Evolutionary conservation across 1,140 invertebrate species (phyloP).

Genomic region (Sesamia nonagrioides): DNA sequence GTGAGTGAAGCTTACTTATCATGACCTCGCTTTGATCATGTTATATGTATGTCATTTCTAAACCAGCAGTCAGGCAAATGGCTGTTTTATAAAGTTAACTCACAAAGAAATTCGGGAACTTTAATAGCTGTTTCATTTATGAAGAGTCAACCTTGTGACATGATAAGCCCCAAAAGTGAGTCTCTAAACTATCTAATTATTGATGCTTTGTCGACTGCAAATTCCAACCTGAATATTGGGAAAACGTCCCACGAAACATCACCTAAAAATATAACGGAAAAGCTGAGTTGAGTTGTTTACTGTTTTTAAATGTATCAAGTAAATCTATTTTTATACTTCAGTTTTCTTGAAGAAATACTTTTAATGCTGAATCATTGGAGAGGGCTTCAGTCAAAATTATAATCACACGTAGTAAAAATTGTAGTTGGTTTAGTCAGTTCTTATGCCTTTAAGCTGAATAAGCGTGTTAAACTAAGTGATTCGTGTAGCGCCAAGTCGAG

Average conservation of each 20-base stretch:
- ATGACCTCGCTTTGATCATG: neutral
- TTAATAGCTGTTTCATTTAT: neutral
- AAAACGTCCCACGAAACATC: neutral
- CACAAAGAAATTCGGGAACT: too few species aligned
- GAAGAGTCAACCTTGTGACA: neutral
- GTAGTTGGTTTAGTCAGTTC: neutral
- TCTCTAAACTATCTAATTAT: slow-evolving; percentile 1
- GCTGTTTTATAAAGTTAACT: neutral
- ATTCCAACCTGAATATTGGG: neutral
- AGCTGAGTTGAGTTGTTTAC: slow-evolving; percentile 30
- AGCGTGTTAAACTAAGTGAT: slow-evolving; percentile 38
- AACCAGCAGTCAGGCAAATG: neutral
- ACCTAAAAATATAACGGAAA: slow-evolving; percentile 22
- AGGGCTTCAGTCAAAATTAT: neutral
- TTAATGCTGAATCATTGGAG: neutral
- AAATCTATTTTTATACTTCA: neutral
- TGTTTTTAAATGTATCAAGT: slow-evolving; percentile 9
- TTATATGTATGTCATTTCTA: slow-evolving; percentile 2
- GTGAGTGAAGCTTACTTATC: slow-evolving; percentile 38
- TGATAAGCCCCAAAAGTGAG: neutral
- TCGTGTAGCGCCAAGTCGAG: slow-evolving; percentile 11
- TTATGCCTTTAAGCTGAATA: neutral
- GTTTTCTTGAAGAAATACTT: slow-evolving; percentile 5
- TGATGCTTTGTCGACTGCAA: slow-evolving; percentile 3
- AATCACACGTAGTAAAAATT: neutral